These are phyloP conservation scores for Iphiclides podalirius DNA, from an alignment of 2,888 invertebrate species.

Conservation along the genomic window DNA sequence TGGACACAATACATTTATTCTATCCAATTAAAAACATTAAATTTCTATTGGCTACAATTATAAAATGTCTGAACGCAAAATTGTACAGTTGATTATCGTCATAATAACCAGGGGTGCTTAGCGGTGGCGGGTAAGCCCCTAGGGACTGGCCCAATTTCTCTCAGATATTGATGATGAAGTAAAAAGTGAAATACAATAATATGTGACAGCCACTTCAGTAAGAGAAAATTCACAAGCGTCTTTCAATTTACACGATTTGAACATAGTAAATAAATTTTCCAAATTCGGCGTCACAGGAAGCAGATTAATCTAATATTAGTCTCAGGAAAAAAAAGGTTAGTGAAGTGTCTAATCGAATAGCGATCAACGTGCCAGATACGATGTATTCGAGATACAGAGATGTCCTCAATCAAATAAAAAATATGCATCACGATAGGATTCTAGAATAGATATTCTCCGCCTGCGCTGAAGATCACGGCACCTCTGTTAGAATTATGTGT, in stretches of 20 bases:
- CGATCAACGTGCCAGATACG: slow-evolving; percentile 9
- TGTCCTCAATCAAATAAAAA: slow-evolving; percentile 40
- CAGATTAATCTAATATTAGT: too few species aligned
- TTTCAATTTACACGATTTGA: not conserved
- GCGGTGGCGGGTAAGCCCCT: not conserved
- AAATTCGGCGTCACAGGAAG: too few species aligned
- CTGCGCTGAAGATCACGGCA: slow-evolving; percentile 67
- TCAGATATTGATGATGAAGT: not conserved
- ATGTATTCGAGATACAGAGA: slow-evolving; percentile 28
- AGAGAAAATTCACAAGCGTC: not conserved
- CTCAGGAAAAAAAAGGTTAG: not conserved
- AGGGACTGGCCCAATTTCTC: not conserved
- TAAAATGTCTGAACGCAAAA: not conserved
- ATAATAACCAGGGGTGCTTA: not conserved
- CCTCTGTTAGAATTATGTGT: slow-evolving; percentile 60
- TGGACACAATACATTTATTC: not conserved
- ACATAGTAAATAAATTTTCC: too few species aligned
- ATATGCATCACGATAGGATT: slow-evolving; percentile 39
- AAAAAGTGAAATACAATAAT: not conserved
- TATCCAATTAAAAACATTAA: not conserved
- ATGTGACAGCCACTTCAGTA: not conserved
- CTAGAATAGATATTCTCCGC: slow-evolving; percentile 51
- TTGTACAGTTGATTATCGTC: not conserved
- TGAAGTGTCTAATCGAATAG: slow-evolving; percentile 2
- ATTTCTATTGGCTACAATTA: not conserved